These are phyloP conservation scores for Lanius collurio DNA, from an alignment of 2,113 vertebrate genomes.

Conservation along the genomic window DNA sequence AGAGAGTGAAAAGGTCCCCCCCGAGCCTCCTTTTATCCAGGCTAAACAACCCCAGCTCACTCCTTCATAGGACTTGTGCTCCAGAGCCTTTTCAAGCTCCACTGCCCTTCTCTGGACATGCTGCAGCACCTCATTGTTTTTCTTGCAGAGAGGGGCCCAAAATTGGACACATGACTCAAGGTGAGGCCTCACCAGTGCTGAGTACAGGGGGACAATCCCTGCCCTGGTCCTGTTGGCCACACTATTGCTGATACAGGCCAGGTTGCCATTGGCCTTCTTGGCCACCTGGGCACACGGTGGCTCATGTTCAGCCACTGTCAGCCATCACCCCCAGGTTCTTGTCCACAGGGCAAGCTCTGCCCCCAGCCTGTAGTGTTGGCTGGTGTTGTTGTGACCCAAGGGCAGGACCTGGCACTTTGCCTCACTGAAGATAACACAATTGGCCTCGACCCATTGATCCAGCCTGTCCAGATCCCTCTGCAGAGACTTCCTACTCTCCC, in stretches of 20 bases:
- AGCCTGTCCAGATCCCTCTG: neutral
- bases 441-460: neutral
- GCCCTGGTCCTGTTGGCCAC: neutral
- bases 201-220: neutral
- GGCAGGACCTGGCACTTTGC: neutral
- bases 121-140: neutral
- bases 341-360: neutral
- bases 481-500: neutral
- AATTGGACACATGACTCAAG: rapidly evolving
- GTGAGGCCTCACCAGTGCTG: rapidly evolving
- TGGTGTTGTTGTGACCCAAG: neutral
- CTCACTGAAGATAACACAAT: neutral
- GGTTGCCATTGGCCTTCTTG: neutral
- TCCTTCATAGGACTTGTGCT: neutral
- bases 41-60: neutral
- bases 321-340: neutral
- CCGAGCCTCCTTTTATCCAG: neutral
- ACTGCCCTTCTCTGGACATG: neutral
- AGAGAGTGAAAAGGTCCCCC: too few species aligned
- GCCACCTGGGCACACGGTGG: neutral
- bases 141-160: neutral
- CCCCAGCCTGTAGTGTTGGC: neutral
- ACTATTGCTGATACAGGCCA: neutral
- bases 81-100: neutral
- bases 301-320: rapidly evolving